Base-by-base conservation (phyloP, 2,113 vertebrate species). In the Sturnira hondurensis region DNA sequence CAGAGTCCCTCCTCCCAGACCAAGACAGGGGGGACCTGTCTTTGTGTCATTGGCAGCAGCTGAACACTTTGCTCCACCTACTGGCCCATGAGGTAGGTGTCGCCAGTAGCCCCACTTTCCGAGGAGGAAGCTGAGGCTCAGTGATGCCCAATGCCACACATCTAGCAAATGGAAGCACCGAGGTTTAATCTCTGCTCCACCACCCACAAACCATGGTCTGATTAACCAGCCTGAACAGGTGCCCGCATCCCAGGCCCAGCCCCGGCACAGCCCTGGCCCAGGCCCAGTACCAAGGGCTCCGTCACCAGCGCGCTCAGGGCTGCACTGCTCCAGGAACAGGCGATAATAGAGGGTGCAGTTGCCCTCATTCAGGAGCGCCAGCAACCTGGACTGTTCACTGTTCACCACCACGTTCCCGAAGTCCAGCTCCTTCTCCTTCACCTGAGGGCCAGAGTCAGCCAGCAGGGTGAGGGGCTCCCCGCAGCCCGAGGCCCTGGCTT, bases 291-390 rank as follows among this genome's bases (percentile, higher is more conserved):
- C 99, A 4, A 98, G 90, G 10, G 97, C 96, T 65, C 98, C 97
- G 0, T 56, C 87, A 67, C 12, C 0, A 3, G 96, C 24, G 36
- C 97, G 97, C 71, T 98, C 56, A 0, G 95, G 92, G 47, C 97
- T 82, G 63, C 63, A 89, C 96, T 99, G 99, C 82, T 99, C 97
- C 68, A 99, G 98, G 9, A 91, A 97, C 76, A 99, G 98, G 93
- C 87, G 87, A 78, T 99, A 99, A 76, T 98, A 98, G 91, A 99
- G 94, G 14, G 98, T 67, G 93, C 99, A 99, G 95, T 97, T 97
- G 41, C 99, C 98, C 1, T 98, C 97, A 65, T 99, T 99, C 61
- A 99, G 96, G 16, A 99, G 97, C 38, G 98, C 97, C 95, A 99
- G 14, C 3, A 97, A 94, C 97, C 98, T 97, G 45, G 98, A 98